These are phyloP conservation scores for Macrotus californicus DNA, from an alignment of 2,113 vertebrate species.

Conservation along the genomic window DNA sequence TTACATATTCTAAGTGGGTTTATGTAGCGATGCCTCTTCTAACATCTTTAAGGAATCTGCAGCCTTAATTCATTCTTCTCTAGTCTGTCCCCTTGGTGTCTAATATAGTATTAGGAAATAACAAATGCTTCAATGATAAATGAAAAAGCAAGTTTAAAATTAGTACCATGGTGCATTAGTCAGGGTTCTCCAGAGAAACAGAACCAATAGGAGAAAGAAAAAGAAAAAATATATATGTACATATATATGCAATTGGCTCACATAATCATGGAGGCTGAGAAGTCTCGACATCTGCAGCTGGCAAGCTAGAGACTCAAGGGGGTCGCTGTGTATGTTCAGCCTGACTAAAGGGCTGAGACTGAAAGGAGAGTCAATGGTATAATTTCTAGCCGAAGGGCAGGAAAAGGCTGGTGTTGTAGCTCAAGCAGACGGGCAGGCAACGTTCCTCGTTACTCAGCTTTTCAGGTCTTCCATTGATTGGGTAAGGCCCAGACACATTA, in stretches of 20 bases:
- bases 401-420: not conserved
- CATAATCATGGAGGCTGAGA: not conserved
- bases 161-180: not conserved
- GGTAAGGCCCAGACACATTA: not conserved
- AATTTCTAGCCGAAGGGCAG: not conserved
- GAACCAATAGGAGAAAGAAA: not conserved
- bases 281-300: not conserved
- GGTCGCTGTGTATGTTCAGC: not conserved
- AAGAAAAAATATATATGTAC: not conserved
- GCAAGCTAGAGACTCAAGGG: not conserved
- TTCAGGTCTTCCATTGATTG: not conserved
- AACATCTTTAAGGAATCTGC: not conserved
- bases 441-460: not conserved
- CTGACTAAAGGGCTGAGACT: not conserved
- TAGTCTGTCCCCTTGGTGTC: not conserved
- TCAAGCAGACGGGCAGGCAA: not conserved
- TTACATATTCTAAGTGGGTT: conserved; percentile 8
- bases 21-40: not conserved
- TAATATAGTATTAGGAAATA: not conserved
- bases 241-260: not conserved
- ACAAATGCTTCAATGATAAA: not conserved
- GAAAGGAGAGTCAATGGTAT: not conserved
- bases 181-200: not conserved
- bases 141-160: not conserved
- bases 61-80: not conserved